Conservation (phyloP, 2,888 invertebrate species). For the Nomada ferruginata region DNA sequence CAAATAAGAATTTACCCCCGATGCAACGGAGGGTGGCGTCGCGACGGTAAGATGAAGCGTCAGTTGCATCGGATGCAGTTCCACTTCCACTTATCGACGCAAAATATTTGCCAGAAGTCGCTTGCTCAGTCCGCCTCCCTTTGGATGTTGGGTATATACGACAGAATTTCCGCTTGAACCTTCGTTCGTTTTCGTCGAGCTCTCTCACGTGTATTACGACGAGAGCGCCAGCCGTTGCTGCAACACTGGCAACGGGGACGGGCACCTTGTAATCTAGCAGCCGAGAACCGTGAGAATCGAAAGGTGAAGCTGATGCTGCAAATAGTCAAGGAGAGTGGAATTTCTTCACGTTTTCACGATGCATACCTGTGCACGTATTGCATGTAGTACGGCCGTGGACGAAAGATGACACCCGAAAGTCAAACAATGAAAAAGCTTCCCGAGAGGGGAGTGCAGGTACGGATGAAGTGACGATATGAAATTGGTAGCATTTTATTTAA, state of each 20-base stretch:
- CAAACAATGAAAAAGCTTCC: slow-evolving; percentile 7
- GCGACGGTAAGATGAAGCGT: slow-evolving; percentile 27
- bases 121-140: slow-evolving; percentile 10
- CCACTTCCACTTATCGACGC: slow-evolving; percentile 54
- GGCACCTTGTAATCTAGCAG: slow-evolving; percentile 68
- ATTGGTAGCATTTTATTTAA: no score
- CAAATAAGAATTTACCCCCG: slow-evolving; percentile 44
- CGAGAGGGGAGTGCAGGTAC: neutral
- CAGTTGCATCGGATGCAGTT: slow-evolving; percentile 45
- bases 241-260: slow-evolving; percentile 54
- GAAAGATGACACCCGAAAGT: slow-evolving; percentile 10
- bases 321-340: slow-evolving; percentile 65
- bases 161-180: slow-evolving; percentile 51
- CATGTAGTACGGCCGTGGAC: neutral
- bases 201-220: slow-evolving; percentile 66
- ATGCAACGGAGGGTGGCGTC: slow-evolving; percentile 4
- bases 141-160: slow-evolving; percentile 27
- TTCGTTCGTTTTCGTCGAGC: slow-evolving; percentile 51
- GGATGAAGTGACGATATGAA: no score
- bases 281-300: slow-evolving; percentile 75
- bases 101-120: slow-evolving; percentile 62
- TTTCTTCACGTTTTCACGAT: slow-evolving; percentile 51
- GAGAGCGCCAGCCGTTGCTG: slow-evolving; percentile 48
- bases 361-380: slow-evolving; percentile 35
- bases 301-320: slow-evolving; percentile 74